Percentiles rank a stretch among this genome's conserved stretches.
Evolutionary conservation across 2,888 invertebrate genomes (phyloP).

Genomic region (Zelleria hepariella): DNA sequence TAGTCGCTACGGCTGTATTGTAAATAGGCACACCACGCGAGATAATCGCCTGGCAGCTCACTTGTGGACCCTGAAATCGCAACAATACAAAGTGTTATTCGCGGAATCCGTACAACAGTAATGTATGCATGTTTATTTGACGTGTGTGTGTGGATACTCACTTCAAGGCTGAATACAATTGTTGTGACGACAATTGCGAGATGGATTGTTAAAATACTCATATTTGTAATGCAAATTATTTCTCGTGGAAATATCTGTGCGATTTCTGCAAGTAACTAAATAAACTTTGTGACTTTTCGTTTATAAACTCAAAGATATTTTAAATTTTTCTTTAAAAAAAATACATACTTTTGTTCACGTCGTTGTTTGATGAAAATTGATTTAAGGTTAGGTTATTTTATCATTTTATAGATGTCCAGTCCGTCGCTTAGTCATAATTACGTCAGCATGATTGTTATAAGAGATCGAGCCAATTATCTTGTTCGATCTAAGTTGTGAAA

Average conservation of each 20-base stretch:
- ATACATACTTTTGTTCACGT: too few species aligned
- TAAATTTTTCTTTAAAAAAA: too few species aligned
- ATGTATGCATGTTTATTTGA: conserved; percentile 3
- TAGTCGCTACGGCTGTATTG: background rate
- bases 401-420: background rate
- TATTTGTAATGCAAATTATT: background rate
- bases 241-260: too few species aligned
- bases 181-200: conserved; percentile 15
- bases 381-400: background rate
- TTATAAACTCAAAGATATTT: too few species aligned
- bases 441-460: background rate
- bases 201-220: conserved; percentile 14
- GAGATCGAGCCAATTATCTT: background rate
- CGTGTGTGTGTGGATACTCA: conserved; percentile 15
- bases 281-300: too few species aligned
- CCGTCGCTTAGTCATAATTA: background rate
- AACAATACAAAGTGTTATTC: background rate
- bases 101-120: background rate
- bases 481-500: background rate
- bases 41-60: background rate
- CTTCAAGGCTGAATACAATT: conserved; percentile 20
- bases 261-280: too few species aligned
- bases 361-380: background rate
- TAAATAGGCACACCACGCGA: background rate
- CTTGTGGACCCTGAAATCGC: conserved; percentile 1